These are phyloP conservation scores for Blomia tropicalis DNA, from an alignment of 2,888 invertebrate genomes.

Conservation along the genomic window DNA sequence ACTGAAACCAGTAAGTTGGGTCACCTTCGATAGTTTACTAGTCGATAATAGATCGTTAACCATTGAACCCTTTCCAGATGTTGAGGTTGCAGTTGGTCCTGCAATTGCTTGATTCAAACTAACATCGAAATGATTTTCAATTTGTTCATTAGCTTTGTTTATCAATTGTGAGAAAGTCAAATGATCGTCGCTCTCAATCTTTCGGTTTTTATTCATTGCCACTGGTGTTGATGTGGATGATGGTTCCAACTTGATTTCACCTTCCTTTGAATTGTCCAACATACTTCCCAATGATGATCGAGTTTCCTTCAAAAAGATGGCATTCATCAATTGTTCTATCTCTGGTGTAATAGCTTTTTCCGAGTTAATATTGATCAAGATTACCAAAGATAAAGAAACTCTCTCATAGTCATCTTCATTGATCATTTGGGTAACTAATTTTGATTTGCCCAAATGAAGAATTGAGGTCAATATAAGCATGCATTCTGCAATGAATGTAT, in stretches of 20 bases:
- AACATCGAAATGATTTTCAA: slow-evolving; percentile 54
- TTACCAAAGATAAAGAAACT: slow-evolving; percentile 47
- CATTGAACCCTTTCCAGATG: slow-evolving; percentile 33
- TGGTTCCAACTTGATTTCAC: slow-evolving; percentile 45
- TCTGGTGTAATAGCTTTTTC: slow-evolving; percentile 39
- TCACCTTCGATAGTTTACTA: slow-evolving; percentile 50
- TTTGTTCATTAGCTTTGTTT: slow-evolving; percentile 16
- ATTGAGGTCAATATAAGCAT: slow-evolving; percentile 76
- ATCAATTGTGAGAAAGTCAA: slow-evolving; percentile 24
- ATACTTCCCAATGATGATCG: slow-evolving; percentile 62
- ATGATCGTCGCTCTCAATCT: slow-evolving; percentile 24
- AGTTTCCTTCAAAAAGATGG: slow-evolving; percentile 56
- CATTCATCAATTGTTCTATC: slow-evolving; percentile 48
- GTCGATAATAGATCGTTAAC: slow-evolving; percentile 35
- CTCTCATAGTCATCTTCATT: slow-evolving; percentile 92
- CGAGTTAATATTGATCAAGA: slow-evolving; percentile 35
- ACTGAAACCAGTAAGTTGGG: slow-evolving; percentile 93
- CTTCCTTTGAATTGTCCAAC: slow-evolving; percentile 41
- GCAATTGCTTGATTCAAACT: slow-evolving; percentile 76
- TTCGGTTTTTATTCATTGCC: slow-evolving; percentile 46
- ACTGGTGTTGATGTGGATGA: not conserved
- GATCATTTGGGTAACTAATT: slow-evolving; percentile 44
- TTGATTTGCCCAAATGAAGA: slow-evolving; percentile 65
- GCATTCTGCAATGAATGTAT: slow-evolving; percentile 47
- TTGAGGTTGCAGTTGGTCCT: slow-evolving; percentile 24